Conservation (phyloP, 2,888 invertebrate species). For the Panzeria rudis region DNA sequence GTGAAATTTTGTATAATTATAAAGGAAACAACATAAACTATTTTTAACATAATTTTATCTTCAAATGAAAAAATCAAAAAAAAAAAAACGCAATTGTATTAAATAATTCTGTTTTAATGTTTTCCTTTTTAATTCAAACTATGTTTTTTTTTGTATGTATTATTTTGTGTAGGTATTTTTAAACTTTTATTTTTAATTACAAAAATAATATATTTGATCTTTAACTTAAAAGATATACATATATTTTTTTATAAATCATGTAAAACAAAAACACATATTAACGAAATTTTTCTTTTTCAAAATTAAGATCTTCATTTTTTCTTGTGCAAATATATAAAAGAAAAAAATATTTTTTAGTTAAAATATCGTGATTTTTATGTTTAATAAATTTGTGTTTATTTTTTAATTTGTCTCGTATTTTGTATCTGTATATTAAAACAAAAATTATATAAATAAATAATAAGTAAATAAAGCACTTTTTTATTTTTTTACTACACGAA, state of each 20-base stretch:
- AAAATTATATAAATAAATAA: slow-evolving; percentile 53
- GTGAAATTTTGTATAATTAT: slow-evolving; percentile 46
- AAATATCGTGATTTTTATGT: slow-evolving; percentile 70
- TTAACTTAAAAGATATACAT: too few species aligned
- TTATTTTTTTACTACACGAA: slow-evolving; percentile 12
- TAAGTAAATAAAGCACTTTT: slow-evolving; percentile 47
- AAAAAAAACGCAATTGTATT: too few species aligned
- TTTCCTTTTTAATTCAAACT: slow-evolving; percentile 12
- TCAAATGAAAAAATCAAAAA: not conserved
- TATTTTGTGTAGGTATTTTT: slow-evolving; percentile 35
- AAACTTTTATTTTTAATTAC: slow-evolving; percentile 15
- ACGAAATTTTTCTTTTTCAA: slow-evolving; percentile 12
- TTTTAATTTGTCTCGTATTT: slow-evolving; percentile 59
- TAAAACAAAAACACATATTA: not conserved
- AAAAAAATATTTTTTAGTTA: slow-evolving; percentile 56
- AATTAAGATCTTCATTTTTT: not conserved
- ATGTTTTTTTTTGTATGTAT: slow-evolving; percentile 50
- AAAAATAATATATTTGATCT: slow-evolving; percentile 21
- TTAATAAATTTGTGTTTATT: slow-evolving; percentile 56
- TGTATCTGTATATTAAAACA: slow-evolving; percentile 65
- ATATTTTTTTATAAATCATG: not conserved
- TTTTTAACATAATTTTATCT: slow-evolving; percentile 9
- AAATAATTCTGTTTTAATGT: slow-evolving; percentile 13
- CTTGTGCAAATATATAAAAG: slow-evolving; percentile 28
- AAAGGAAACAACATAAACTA: slow-evolving; percentile 44